Conservation (phyloP, 2,113 vertebrate genomes). For the Serilophus lunatus region DNA sequence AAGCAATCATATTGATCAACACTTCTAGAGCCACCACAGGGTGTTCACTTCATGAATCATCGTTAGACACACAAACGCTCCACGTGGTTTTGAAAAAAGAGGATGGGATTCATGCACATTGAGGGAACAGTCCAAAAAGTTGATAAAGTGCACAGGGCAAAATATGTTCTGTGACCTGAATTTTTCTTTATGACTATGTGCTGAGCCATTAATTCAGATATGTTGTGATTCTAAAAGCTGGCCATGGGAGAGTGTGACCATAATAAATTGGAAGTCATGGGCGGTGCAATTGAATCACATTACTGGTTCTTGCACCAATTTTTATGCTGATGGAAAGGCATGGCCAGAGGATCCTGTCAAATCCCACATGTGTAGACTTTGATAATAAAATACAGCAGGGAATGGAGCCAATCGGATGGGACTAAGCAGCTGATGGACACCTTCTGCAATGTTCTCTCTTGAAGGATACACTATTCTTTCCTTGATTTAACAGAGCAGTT, state of each 20-base stretch:
- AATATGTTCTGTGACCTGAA: not conserved
- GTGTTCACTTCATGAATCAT: not conserved
- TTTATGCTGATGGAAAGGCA: not conserved
- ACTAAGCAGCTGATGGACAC: not conserved
- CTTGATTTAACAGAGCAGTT: not conserved
- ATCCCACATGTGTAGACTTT: not conserved
- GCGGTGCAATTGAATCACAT: not conserved
- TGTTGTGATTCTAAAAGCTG: not conserved
- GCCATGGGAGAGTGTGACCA: not conserved
- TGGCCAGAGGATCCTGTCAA: not conserved
- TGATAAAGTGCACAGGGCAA: not conserved
- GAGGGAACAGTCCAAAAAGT: not conserved
- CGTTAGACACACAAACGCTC: not conserved
- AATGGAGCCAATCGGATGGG: not conserved
- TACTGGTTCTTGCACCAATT: not conserved
- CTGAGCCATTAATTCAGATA: not conserved
- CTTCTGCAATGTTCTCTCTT: not conserved
- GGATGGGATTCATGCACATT: fast-evolving
- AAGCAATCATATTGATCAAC: not conserved
- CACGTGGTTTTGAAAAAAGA: not conserved
- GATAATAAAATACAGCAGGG: not conserved
- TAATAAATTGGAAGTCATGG: not conserved
- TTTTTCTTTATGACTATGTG: not conserved
- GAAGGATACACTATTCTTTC: not conserved
- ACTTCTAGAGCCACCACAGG: not conserved